These are phyloP conservation scores for Archilochus colubris DNA, from an alignment of 2,113 vertebrate genomes.

Conservation along the genomic window DNA sequence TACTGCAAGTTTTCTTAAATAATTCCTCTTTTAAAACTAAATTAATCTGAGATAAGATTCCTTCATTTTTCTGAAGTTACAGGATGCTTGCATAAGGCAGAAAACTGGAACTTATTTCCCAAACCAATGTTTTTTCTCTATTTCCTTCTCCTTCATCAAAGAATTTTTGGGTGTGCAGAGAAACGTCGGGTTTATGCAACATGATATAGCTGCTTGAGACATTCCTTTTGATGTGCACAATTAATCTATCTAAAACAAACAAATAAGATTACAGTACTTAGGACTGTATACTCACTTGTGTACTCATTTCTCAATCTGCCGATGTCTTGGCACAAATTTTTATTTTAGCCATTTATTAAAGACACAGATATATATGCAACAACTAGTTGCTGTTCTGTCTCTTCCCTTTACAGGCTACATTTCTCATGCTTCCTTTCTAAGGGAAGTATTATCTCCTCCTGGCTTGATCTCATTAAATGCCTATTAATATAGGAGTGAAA, in stretches of 20 bases:
- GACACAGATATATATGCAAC: background rate
- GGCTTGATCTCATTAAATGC: background rate
- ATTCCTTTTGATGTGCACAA: background rate
- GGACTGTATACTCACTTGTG: background rate
- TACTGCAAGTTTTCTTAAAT: background rate
- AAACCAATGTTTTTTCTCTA: background rate
- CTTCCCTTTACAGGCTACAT: background rate
- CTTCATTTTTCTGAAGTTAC: background rate
- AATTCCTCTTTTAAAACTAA: background rate
- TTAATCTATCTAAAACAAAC: background rate
- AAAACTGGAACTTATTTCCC: background rate
- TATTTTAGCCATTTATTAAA: background rate
- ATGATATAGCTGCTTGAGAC: background rate
- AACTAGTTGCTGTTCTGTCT: background rate
- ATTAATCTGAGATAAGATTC: background rate
- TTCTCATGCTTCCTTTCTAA: background rate
- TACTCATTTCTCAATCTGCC: background rate
- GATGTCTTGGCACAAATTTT: background rate
- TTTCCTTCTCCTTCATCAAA: background rate
- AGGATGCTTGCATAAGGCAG: background rate
- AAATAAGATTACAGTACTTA: background rate
- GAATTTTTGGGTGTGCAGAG: background rate
- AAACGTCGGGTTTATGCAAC: background rate
- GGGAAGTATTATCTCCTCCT: background rate
- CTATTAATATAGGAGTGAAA: background rate